Evolutionary conservation across 2,888 invertebrate genomes (phyloP).

Genomic region (Andrena chrysosceles): DNA sequence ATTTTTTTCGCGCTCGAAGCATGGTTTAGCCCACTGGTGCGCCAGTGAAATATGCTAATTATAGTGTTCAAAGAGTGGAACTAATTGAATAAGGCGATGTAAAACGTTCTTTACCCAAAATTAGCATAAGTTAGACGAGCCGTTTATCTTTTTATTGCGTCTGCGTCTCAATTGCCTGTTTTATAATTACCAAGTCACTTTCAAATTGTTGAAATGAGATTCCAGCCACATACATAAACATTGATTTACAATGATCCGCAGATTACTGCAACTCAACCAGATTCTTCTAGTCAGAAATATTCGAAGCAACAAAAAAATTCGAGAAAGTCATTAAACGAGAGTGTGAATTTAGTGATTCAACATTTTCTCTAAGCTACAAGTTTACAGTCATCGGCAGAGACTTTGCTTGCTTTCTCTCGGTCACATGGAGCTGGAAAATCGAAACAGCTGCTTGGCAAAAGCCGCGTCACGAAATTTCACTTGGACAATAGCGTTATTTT

Average conservation of each 20-base stretch:
- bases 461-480: conserved; percentile 52
- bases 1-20: too few species aligned
- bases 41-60: conserved; percentile 74
- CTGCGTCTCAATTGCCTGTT: conserved; percentile 26
- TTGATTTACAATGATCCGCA: conserved; percentile 26
- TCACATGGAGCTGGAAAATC: conserved; percentile 7
- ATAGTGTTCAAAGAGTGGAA: conserved; percentile 69
- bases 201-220: background rate
- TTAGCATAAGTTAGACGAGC: conserved; percentile 75
- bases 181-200: background rate
- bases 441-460: conserved; percentile 40
- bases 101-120: conserved; percentile 73
- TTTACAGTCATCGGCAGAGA: background rate
- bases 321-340: background rate
- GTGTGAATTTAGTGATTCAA: conserved; percentile 8
- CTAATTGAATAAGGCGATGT: conserved; percentile 78
- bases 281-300: background rate
- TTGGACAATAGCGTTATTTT: conserved; percentile 41
- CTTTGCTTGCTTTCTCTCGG: conserved; percentile 26
- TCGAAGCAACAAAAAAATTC: background rate
- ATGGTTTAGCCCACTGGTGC: too few species aligned
- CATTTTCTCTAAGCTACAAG: conserved; percentile 2
- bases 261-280: background rate
- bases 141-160: conserved; percentile 48
- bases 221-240: background rate